Evolutionary conservation across 2,113 vertebrate species (phyloP).

Genomic region (Platycercus adscitus): DNA sequence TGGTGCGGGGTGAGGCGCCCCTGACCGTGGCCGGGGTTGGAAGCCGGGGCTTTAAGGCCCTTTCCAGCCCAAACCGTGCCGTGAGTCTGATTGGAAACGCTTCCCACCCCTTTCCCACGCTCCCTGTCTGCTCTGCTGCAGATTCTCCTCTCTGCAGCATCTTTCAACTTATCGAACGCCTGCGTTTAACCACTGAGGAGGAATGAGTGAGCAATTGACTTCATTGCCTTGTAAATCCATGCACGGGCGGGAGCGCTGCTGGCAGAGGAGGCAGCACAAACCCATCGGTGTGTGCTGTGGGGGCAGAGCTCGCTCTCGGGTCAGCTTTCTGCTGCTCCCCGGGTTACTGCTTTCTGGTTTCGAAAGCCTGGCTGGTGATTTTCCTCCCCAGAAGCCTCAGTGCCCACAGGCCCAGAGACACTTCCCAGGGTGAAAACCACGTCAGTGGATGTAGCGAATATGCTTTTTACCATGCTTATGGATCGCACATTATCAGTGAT

Average conservation of each 20-base stretch:
- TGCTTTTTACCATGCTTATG: constrained; percentile 1
- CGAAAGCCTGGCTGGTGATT: background rate
- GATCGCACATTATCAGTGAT: constrained; percentile 68
- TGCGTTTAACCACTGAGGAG: background rate
- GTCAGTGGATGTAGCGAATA: background rate
- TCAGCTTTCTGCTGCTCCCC: background rate
- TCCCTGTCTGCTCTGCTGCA: background rate
- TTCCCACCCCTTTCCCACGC: background rate
- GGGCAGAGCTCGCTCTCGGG: background rate
- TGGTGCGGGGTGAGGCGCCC: background rate
- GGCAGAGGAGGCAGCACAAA: background rate
- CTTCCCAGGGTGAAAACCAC: constrained; percentile 64
- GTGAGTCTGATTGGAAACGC: background rate
- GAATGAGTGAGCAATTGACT: background rate
- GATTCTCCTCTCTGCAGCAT: background rate
- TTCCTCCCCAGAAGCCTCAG: background rate
- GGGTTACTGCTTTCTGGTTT: background rate
- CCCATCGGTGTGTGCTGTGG: background rate
- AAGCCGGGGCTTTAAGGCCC: background rate
- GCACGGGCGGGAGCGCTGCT: background rate
- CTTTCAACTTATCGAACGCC: accelerated
- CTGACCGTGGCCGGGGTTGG: background rate
- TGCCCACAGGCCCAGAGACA: constrained; percentile 6
- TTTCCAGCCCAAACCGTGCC: background rate
- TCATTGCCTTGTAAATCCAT: background rate